These are phyloP conservation scores for Ia io DNA, from an alignment of 2,113 vertebrate species.

Conservation along the genomic window DNA sequence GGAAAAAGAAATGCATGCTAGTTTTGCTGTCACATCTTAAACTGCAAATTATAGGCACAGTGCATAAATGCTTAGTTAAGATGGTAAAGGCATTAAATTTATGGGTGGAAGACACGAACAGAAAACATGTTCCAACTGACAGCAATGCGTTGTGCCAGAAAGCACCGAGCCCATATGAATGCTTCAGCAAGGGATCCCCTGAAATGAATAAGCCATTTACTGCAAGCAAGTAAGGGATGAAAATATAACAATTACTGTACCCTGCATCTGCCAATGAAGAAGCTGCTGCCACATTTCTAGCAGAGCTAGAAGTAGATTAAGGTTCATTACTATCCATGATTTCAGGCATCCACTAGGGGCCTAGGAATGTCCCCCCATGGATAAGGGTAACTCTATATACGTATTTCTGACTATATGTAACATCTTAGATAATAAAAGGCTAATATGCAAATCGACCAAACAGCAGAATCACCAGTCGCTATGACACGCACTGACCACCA, in stretches of 20 bases:
- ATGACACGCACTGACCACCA: no score
- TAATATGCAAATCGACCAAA: no score
- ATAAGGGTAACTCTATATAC: not conserved
- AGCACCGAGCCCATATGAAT: not conserved
- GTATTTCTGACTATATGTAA: not conserved
- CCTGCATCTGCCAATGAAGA: not conserved
- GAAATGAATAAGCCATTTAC: not conserved
- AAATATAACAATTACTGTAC: not conserved
- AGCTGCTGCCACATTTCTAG: not conserved
- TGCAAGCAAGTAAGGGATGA: not conserved
- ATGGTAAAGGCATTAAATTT: not conserved
- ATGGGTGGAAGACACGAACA: not conserved
- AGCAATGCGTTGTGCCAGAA: not conserved
- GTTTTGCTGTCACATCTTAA: not conserved
- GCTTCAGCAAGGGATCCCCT: not conserved
- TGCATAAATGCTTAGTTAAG: not conserved
- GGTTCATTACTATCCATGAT: not conserved
- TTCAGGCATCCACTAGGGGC: not conserved
- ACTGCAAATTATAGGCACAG: not conserved
- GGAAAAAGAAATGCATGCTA: not conserved
- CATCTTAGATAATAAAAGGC: no score
- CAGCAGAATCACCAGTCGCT: no score
- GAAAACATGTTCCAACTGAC: not conserved
- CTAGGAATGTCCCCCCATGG: not conserved
- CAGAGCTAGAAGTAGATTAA: not conserved